These are phyloP conservation scores for Tyto alba DNA, from an alignment of 2,113 vertebrate species.

Conservation along the genomic window DNA sequence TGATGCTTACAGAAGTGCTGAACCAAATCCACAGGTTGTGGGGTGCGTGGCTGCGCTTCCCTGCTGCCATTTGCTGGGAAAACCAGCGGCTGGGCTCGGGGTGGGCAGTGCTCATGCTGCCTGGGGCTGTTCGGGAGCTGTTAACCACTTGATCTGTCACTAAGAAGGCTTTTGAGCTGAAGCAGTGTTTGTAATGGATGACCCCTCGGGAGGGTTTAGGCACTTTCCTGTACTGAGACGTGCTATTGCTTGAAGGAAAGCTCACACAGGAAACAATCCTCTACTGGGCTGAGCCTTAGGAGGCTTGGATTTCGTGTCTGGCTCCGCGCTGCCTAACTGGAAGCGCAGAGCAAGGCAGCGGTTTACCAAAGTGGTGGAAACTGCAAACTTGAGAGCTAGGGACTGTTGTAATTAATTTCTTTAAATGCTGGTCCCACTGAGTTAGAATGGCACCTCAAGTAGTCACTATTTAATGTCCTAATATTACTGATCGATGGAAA, in stretches of 20 bases:
- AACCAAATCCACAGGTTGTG: not conserved
- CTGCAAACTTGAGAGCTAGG: not conserved
- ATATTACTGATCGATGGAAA: not conserved
- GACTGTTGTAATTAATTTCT: not conserved
- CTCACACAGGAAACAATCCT: not conserved
- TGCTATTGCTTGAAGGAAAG: not conserved
- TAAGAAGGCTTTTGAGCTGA: not conserved
- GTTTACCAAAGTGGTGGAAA: not conserved
- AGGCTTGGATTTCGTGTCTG: not conserved
- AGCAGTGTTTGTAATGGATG: not conserved
- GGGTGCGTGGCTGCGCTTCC: accelerated
- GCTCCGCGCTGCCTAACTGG: not conserved
- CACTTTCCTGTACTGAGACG: not conserved
- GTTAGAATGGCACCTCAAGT: not conserved
- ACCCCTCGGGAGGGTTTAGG: not conserved
- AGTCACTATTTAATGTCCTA: not conserved
- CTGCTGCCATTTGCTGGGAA: not conserved
- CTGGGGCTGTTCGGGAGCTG: not conserved
- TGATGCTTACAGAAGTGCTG: not conserved
- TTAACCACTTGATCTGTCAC: not conserved
- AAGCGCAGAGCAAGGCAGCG: not conserved
- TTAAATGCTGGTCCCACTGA: not conserved
- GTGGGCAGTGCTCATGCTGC: not conserved
- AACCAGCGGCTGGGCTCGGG: not conserved
- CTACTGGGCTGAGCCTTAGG: not conserved